Conservation (phyloP, 1,140 invertebrate genomes). For the Nasonia longicornis region DNA sequence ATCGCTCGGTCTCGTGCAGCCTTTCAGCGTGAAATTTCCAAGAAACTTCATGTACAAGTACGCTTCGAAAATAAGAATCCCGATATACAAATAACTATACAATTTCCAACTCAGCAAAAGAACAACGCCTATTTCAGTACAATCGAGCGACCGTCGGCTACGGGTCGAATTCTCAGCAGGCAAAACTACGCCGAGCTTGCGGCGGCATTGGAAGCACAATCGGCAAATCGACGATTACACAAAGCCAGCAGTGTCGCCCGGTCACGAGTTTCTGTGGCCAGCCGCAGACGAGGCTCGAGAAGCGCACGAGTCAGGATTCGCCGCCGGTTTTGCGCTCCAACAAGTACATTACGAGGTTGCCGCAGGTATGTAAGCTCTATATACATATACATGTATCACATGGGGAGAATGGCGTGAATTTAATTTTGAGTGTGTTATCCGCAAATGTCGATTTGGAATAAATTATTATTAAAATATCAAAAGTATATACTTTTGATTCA, state of each 20-base stretch:
- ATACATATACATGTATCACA: too few relatives aligned
- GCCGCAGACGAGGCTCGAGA: not conserved
- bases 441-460: too few relatives aligned
- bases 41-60: too few relatives aligned
- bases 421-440: too few relatives aligned
- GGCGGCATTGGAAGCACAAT: not conserved
- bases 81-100: too few relatives aligned
- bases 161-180: not conserved
- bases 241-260: not conserved
- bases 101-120: too few relatives aligned
- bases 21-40: too few relatives aligned
- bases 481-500: too few relatives aligned
- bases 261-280: not conserved
- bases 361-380: slow-evolving; percentile 8
- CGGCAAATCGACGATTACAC: not conserved
- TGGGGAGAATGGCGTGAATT: too few relatives aligned
- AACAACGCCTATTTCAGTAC: not conserved
- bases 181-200: not conserved
- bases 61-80: too few relatives aligned
- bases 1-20: too few relatives aligned
- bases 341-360: not conserved
- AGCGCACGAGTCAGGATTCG: not conserved
- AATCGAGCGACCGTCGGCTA: not conserved
- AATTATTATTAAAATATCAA: too few relatives aligned
- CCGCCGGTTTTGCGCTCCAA: not conserved